phyloP scores from a whole-genome alignment of 2,113 vertebrate species.

The Xiphias gladius region DNA sequence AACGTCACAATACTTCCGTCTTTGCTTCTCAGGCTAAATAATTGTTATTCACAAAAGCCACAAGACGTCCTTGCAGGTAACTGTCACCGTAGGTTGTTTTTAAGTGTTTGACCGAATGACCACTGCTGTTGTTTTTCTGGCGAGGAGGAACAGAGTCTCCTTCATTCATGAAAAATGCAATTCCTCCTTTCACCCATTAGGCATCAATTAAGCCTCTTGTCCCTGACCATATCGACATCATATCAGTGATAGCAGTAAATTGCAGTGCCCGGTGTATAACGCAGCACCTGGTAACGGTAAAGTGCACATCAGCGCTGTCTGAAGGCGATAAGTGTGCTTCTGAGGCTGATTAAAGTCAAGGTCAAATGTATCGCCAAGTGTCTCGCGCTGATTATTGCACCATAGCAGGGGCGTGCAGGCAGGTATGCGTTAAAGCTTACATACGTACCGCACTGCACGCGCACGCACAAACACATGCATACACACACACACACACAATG shows the following conservation, averaged over 20 bases:
- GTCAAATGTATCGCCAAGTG: conserved; percentile 51
- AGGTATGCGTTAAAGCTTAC: conserved; percentile 27
- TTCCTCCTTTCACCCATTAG: background rate
- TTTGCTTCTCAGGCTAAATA: background rate
- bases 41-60: background rate
- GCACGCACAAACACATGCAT: background rate
- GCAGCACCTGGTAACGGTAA: conserved; percentile 15
- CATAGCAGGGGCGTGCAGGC: conserved; percentile 36
- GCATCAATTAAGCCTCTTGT: conserved; percentile 26
- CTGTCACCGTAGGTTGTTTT: too few relatives aligned
- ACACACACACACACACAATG: background rate
- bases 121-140: background rate
- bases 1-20: background rate
- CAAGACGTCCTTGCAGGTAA: background rate
- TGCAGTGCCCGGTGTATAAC: background rate
- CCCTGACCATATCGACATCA: background rate
- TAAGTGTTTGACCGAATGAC: background rate
- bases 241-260: conserved; percentile 6
- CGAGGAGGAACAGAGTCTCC: background rate
- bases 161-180: conserved; percentile 5
- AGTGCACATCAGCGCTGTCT: background rate
- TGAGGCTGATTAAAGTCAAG: conserved; percentile 61
- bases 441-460: conserved; percentile 5
- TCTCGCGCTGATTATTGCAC: conserved; percentile 37
- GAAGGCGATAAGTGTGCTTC: conserved; percentile 16